phyloP scores from a whole-genome alignment of 1,140 invertebrate species.

The Halotydeus destructor region DNA sequence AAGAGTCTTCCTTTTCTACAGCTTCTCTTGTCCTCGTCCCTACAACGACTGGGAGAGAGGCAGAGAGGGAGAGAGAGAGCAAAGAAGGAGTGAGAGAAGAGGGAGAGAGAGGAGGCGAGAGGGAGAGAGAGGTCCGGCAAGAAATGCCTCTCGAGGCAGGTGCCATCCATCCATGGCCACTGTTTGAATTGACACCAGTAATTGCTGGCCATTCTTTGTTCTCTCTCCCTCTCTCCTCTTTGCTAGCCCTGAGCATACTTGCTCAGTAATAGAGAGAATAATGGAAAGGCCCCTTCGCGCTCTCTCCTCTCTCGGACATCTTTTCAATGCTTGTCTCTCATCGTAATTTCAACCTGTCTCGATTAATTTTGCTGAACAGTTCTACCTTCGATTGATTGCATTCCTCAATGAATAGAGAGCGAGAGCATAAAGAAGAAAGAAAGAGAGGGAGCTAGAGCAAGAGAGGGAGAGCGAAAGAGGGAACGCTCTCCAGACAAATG shows the following conservation, averaged over 20 bases:
- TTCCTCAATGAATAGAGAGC: neutral
- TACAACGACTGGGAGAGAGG: neutral
- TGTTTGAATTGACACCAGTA: neutral
- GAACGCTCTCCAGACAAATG: too few species aligned
- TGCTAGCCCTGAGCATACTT: neutral
- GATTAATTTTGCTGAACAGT: neutral
- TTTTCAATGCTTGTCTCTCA: neutral
- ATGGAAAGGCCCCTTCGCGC: neutral
- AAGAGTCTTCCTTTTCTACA: neutral
- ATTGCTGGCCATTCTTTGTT: neutral
- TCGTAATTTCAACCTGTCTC: neutral
- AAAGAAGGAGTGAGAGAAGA: neutral
- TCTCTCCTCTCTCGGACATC: neutral
- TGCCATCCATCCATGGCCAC: neutral
- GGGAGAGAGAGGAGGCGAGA: neutral
- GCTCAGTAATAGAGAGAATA: too few species aligned
- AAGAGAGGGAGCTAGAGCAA: neutral
- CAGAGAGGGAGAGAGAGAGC: slow-evolving; percentile 1
- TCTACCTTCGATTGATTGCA: neutral
- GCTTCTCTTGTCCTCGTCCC: neutral
- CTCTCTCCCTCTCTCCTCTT: too few species aligned
- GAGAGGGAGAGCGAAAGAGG: neutral
- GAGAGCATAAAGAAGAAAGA: neutral
- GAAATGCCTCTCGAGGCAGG: neutral
- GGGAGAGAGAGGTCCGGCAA: neutral